Conservation (phyloP, 1,140 invertebrate species). For the Vollenhovia emeryi region DNA sequence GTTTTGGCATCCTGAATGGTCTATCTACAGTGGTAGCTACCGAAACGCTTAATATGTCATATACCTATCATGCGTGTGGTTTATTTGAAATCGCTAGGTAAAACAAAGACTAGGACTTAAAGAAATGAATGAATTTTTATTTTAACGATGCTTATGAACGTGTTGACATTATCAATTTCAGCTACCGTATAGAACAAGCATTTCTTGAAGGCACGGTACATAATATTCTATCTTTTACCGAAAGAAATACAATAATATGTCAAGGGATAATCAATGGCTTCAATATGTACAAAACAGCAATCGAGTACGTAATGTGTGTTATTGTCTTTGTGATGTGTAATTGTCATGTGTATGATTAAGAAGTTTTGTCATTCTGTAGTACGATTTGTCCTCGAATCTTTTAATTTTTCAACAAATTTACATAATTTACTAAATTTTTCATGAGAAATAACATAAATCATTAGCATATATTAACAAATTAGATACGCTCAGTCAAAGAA, state of each 20-base stretch:
- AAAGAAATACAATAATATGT: background rate
- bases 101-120: background rate
- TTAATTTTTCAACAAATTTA: background rate
- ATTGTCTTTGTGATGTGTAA: too few relatives aligned
- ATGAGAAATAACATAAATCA: too few relatives aligned
- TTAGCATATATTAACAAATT: too few relatives aligned
- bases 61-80: conserved; percentile 28
- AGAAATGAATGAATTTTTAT: background rate
- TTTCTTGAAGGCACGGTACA: background rate
- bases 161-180: background rate
- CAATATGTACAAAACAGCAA: conserved; percentile 12
- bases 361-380: too few relatives aligned
- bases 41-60: conserved; percentile 59
- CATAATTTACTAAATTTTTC: too few relatives aligned
- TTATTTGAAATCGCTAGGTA: conserved; percentile 63
- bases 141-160: background rate
- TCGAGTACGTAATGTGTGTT: conserved; percentile 40
- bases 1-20: background rate
- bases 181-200: conserved; percentile 34
- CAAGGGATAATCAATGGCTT: background rate
- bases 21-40: conserved; percentile 52
- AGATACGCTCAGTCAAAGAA: too few relatives aligned
- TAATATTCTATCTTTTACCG: background rate
- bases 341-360: background rate
- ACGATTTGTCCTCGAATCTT: background rate